Percentiles rank a stretch among this genome's conserved stretches.
These are phyloP conservation scores for Trachythela sp. DNA, from an alignment of 64 coral and sea anemone species.

Conservation along the genomic window DNA sequence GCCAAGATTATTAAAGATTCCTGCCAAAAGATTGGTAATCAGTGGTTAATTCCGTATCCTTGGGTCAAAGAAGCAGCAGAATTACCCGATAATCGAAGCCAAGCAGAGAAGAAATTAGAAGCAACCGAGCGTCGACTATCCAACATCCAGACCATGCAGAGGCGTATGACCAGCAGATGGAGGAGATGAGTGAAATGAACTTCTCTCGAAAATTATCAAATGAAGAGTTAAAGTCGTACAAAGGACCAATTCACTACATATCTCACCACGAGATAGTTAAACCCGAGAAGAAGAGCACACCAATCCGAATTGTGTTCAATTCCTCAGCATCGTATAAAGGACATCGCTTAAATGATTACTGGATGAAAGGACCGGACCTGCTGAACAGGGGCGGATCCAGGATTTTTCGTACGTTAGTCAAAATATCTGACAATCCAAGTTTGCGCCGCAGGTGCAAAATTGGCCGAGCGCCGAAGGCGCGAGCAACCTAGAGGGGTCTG, in stretches of 20 bases:
- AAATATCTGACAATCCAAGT: too few species aligned
- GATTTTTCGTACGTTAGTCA: too few species aligned
- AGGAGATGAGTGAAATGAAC: not conserved
- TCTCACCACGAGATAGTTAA: not conserved
- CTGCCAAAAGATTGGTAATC: conserved; percentile 26
- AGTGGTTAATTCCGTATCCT: conserved; percentile 25
- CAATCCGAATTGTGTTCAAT: conserved; percentile 9
- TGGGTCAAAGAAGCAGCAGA: not conserved
- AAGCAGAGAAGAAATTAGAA: not conserved
- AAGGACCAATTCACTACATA: too few species aligned
- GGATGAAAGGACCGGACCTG: not conserved
- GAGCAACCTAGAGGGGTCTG: too few species aligned
- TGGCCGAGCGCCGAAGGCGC: too few species aligned
- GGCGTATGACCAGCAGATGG: not conserved
- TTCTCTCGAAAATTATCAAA: not conserved
- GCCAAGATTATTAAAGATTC: not conserved
- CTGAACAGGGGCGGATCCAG: too few species aligned
- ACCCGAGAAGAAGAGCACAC: conserved; percentile 12
- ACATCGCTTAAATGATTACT: not conserved
- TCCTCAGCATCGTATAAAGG: conserved; percentile 3
- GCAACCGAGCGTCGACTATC: not conserved
- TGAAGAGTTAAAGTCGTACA: too few species aligned
- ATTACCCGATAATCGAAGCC: not conserved
- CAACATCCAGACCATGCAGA: not conserved
- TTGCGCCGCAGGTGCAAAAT: too few species aligned